Base-by-base conservation (phyloP, 2,888 invertebrate genomes). In the Caenorhabditis uteleia region DNA sequence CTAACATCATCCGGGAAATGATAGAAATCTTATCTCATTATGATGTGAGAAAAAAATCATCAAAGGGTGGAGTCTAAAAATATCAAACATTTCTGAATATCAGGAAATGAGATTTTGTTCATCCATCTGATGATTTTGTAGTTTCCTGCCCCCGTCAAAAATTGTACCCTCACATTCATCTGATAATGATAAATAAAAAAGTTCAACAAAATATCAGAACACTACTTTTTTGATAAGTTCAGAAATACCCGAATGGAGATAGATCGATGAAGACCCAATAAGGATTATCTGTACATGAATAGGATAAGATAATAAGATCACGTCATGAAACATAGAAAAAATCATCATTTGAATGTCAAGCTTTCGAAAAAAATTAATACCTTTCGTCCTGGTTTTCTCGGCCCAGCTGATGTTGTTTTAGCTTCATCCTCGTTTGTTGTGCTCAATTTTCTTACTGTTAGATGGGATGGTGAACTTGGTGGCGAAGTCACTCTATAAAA, bases 391-490 rank as follows among this genome's bases (percentile, higher is more conserved):
- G 66, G 66, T 31, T 60, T 66, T 40, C 66, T 39, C 34, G 66
- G 59, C 27, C 48, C 42, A 33, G 55, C 50, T n/a, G n/a, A n/a
- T n/a, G n/a, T n/a, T 54, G 66, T 66, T 43, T 66, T 66, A 12
- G 66, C 66, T 33, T 66, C 66, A 43, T 66, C 66, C 44, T 66
- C 66, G 50, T 66, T 66, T 33, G 66, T 66, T 23, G 56, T 59
- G 51, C 59, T 59, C 42, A 66, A 38, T 43, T 66, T 66, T 47
- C 66, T 55, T 16, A 66, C 66, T 47, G 59, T 59, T 39, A 66
- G 50, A 60, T 66, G 66, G 34, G 66, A 66, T 45, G 66, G 66
- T 44, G 66, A 66, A 49, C 59, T 55, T 20, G 66, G 66, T 44
- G 66, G 66, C 42, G 66, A 66, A 51, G 66, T 59, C 59, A 66